These are phyloP conservation scores for Colinus virginianus DNA, from an alignment of 2,113 vertebrate species.

Conservation along the genomic window DNA sequence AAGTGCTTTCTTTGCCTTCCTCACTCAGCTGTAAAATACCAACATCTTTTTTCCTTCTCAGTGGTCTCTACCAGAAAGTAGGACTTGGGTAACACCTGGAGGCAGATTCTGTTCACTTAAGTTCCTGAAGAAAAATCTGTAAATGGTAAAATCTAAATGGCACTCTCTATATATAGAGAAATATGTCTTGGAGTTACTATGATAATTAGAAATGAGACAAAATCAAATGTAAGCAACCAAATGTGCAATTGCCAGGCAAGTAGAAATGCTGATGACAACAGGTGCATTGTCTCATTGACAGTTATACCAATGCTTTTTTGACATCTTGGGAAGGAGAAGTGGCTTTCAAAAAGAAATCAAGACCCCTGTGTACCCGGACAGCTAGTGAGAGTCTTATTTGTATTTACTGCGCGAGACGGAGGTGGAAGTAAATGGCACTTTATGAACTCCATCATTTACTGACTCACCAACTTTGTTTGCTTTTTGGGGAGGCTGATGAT, in stretches of 20 bases:
- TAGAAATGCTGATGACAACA: accelerated
- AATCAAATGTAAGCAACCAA: background rate
- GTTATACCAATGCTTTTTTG: background rate
- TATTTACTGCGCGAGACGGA: slow-evolving; percentile 63
- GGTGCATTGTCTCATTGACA: background rate
- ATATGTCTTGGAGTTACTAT: background rate
- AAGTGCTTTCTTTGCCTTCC: background rate
- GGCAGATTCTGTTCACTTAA: background rate
- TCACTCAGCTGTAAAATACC: background rate
- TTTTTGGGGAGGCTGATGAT: slow-evolving; percentile 51
- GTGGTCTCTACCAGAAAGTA: background rate
- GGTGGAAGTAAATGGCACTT: slow-evolving; percentile 62
- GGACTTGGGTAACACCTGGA: background rate
- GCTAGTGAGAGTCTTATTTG: slow-evolving; percentile 27
- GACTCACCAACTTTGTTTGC: slow-evolving; percentile 62
- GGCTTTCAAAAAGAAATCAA: slow-evolving; percentile 24
- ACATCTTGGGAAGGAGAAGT: background rate
- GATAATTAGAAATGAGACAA: background rate
- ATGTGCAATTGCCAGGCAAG: background rate
- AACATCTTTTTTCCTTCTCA: background rate
- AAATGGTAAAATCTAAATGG: background rate
- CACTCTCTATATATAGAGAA: background rate
- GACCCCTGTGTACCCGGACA: slow-evolving; percentile 21
- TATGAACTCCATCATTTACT: slow-evolving; percentile 77
- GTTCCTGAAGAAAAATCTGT: background rate